Evolutionary conservation across 2,888 invertebrate genomes (phyloP).

Genomic region (Craniophora ligustri): DNA sequence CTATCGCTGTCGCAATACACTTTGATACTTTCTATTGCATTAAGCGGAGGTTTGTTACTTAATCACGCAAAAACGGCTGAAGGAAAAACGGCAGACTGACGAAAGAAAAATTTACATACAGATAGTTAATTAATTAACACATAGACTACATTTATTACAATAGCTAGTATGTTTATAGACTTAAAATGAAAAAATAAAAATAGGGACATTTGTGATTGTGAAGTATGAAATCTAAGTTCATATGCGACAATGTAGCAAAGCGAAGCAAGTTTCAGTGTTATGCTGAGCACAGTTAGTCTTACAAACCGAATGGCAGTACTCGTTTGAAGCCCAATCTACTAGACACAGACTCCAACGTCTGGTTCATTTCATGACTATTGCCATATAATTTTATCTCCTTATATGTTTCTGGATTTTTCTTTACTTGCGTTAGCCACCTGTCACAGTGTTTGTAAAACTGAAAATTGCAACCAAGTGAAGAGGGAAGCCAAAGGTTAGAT

Average conservation of each 20-base stretch:
- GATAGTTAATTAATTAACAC: too few species aligned
- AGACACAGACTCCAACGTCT: constrained; percentile 88
- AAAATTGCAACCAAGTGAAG: constrained; percentile 75
- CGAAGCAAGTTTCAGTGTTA: constrained; percentile 67
- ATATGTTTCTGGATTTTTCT: constrained; percentile 90
- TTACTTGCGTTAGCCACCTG: constrained; percentile 91
- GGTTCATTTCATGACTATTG: constrained; percentile 86
- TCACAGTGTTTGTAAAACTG: constrained; percentile 94
- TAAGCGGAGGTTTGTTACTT: too few species aligned
- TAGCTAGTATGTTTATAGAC: too few species aligned
- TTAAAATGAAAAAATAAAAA: not conserved
- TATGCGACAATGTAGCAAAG: constrained; percentile 63
- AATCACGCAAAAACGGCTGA: too few species aligned
- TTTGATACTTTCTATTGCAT: too few species aligned
- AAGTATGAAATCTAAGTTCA: constrained; percentile 8
- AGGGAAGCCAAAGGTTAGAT: constrained; percentile 54
- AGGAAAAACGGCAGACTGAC: too few species aligned
- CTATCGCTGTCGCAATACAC: too few species aligned
- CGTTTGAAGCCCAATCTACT: constrained; percentile 88
- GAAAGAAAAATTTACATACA: too few species aligned
- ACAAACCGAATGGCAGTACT: constrained; percentile 86
- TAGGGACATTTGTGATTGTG: not conserved
- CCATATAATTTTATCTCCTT: constrained; percentile 88
- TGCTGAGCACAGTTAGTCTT: constrained; percentile 52
- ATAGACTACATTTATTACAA: too few species aligned